Evolutionary conservation across 2,888 invertebrate species (phyloP), one percentile per base, ranked within the genome.

Genomic region (Alviniconcha strummeri): DNA sequence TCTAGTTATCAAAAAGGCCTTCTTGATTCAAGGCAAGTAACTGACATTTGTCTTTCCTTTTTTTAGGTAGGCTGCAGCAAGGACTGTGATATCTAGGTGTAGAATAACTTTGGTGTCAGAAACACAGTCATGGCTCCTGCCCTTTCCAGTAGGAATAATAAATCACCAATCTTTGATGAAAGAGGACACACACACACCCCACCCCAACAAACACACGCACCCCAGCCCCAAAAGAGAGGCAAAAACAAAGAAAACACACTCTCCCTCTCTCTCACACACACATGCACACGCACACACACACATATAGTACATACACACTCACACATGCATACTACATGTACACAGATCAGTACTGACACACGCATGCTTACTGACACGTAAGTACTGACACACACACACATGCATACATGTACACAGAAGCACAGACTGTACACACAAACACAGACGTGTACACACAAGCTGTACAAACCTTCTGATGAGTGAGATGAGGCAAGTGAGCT

Each of bases 401-500:
- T 54, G 15, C 75, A 75, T 13, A 17, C 75, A 75, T 15, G 55
- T 6, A 55, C 75, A 55, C 75, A 55, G 13, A 64, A 0, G 11
- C 75, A 55, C 75, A 55, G 13, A 64, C 64, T 36, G 7, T 15
- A 60, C 77, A 82, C 75, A 75, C 36, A 76, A 36, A 52, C 17
- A 71, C 56, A 5, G 5, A 56, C 5, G 80, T 55, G n/a, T 11
- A 83, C 13, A 83, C 56, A 17, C 64, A 56, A 36, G 36, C 36
- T 3, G 36, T 36, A 36, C 36, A 36, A 36, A 92, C 92, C 91
- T 90, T 88, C 90, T 91, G n/a, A 92, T 89, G 9, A 92, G 87
- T 15, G 89, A 88, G 36, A 92, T 88, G 6, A 92, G 88, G 80
- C 90, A 91, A 85, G 89, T 91, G 4, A 92, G 88, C 79, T 91